Evolutionary conservation across 1,140 invertebrate genomes (phyloP), one percentile per base, ranked within the genome.

Genomic region (Carcinoscorpius rotundicauda): DNA sequence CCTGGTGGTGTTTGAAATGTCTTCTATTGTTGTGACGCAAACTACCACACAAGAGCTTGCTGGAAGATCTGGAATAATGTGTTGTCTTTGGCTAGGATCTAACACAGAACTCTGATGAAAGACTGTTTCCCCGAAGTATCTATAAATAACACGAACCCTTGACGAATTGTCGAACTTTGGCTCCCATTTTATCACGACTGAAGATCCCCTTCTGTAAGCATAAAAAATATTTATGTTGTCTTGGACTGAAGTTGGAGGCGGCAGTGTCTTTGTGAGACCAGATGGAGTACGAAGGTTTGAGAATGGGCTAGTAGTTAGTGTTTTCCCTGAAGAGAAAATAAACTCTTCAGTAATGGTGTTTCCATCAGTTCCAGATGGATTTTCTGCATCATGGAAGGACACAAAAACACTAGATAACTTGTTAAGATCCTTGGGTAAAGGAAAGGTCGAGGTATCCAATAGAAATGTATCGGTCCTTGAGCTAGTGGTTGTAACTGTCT

Each of bases 1-100:
- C 10, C 89, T 89, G 29, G 87, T 90, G 1, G 92, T 52, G 6
- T 57, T 83, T 9, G 63, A 60, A n/a, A 86, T 83, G 71, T 93
- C 89, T 75, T 94, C 91, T 64, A 93, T 78, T 5, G 63, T 72
- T 4, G 73, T 88, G 3, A 94, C 91, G 74, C 91, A 94, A 51
- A 94, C 90, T 29, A 95, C 86, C 58, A 95, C 89, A 72, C 90
- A 93, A 81, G 93, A 88, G 81, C 89, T 88, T 4, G 86, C 83
- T 3, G 91, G 91, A 62, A 94, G 89, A 74, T 93, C 93, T 77
- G 91, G 92, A 59, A 93, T 91, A 77, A 88, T 91, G 72, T 93
- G 93, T 76, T 93, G 89, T 69, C 89, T 78, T 76, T 93, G 89
- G 66, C 86, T 89, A 1, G 89, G 85, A 75, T 91, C 89, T 52